Conservation (phyloP, 2,797 vertebrate genomes). For the Microctenopoma steveboyesi region DNA sequence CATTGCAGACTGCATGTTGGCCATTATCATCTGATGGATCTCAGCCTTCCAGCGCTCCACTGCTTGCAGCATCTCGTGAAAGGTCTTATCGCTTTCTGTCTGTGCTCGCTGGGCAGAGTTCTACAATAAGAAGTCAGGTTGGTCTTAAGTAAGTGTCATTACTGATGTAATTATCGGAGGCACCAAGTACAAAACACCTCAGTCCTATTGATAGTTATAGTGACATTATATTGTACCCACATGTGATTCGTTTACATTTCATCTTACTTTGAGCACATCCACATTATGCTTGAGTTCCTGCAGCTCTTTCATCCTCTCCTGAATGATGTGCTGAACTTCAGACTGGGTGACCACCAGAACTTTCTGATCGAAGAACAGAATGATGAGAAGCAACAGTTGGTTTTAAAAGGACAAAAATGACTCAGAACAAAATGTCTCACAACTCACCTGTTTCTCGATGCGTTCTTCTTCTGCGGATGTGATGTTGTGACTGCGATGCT, state of each 20-base stretch:
- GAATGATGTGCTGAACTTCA: constrained; percentile 85
- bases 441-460: constrained; percentile 80
- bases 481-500: constrained; percentile 84
- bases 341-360: constrained; percentile 82
- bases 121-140: constrained; percentile 53
- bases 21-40: constrained; percentile 81
- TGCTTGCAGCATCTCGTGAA: constrained; percentile 84
- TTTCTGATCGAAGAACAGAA: constrained; percentile 75
- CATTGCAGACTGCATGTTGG: constrained; percentile 84
- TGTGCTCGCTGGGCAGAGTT: constrained; percentile 79
- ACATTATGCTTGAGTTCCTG: constrained; percentile 86
- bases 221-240: no score
- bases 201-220: neutral
- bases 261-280: constrained; percentile 82
- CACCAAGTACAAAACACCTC: neutral
- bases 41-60: constrained; percentile 86
- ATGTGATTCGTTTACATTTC: neutral
- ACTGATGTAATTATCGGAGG: neutral
- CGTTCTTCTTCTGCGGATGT: constrained; percentile 85
- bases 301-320: constrained; percentile 85
- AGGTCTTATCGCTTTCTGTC: constrained; percentile 82
- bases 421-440: neutral
- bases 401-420: neutral
- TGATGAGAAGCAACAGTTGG: neutral
- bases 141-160: neutral